phyloP scores from a whole-genome alignment of 2,113 vertebrate species.

The Zosterops pallidus region DNA sequence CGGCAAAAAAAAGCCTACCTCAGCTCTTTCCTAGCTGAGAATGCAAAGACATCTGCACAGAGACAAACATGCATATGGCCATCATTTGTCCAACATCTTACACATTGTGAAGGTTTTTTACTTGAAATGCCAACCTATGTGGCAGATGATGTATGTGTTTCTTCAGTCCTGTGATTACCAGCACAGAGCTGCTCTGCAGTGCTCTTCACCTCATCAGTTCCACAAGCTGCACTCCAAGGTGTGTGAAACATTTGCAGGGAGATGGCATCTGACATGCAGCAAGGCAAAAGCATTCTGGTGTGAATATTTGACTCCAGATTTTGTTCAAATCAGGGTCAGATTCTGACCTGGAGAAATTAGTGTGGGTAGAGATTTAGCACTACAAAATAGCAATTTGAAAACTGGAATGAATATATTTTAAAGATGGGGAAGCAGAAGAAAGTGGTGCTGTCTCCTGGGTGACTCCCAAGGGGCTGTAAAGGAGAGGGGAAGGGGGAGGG shows the following conservation, averaged over 20 bases:
- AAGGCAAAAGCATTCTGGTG: slow-evolving; percentile 83
- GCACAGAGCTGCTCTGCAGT: slow-evolving; percentile 90
- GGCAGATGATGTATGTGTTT: slow-evolving; percentile 99
- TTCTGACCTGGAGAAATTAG: slow-evolving; percentile 90
- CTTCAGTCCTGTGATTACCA: slow-evolving; percentile 99
- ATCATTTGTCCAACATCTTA: slow-evolving; percentile 99
- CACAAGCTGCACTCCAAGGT: slow-evolving; percentile 92
- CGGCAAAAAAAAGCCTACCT: slow-evolving; percentile 84
- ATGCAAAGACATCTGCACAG: slow-evolving; percentile 89
- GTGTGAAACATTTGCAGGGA: slow-evolving; percentile 94
- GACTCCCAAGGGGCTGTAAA: slow-evolving; percentile 21
- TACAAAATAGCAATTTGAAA: slow-evolving; percentile 89
- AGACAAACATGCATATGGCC: slow-evolving; percentile 94
- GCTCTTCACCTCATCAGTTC: slow-evolving; percentile 99
- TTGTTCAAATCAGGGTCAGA: slow-evolving; percentile 87
- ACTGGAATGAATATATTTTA: slow-evolving; percentile 88
- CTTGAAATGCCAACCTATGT: slow-evolving; percentile 95
- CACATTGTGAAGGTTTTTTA: slow-evolving; percentile 96
- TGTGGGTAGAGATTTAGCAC: slow-evolving; percentile 89
- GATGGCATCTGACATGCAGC: slow-evolving; percentile 95
- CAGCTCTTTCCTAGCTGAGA: slow-evolving; percentile 89
- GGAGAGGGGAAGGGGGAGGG: background rate
- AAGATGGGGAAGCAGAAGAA: slow-evolving; percentile 58
- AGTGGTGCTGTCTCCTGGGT: slow-evolving; percentile 40
- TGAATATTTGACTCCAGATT: slow-evolving; percentile 90